These are phyloP conservation scores for Girardinichthys multiradiatus DNA, from an alignment of 2,113 vertebrate species.

Conservation along the genomic window DNA sequence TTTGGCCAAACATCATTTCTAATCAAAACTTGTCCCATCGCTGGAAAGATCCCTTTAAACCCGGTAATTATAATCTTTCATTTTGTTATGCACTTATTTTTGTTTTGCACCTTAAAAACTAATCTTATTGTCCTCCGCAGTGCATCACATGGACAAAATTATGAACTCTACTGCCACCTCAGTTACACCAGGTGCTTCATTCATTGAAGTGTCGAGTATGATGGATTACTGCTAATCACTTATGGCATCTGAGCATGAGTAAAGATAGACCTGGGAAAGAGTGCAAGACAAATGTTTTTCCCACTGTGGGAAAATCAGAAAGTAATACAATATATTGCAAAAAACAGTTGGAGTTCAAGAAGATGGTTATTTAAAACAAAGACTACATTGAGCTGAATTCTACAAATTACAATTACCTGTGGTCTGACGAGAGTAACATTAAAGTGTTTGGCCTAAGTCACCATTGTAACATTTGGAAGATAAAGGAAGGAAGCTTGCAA, in stretches of 20 bases:
- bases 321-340: neutral
- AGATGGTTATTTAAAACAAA: too few relatives aligned
- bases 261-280: constrained; percentile 26
- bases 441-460: too few relatives aligned
- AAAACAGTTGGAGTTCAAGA: too few relatives aligned
- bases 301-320: constrained; percentile 4
- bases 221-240: constrained; percentile 10
- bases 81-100: neutral
- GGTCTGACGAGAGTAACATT: too few relatives aligned
- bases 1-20: too few relatives aligned
- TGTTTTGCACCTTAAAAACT: neutral
- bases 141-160: neutral
- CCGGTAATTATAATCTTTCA: too few relatives aligned
- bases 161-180: neutral
- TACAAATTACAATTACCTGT: too few relatives aligned
- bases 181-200: neutral
- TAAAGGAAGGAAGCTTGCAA: too few relatives aligned
- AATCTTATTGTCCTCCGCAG: neutral
- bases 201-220: neutral
- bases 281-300: neutral
- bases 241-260: constrained; percentile 3
- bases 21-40: too few relatives aligned
- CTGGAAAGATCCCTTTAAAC: too few relatives aligned
- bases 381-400: too few relatives aligned
- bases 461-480: too few relatives aligned